Base-by-base conservation (phyloP, 2,797 vertebrate species). In the Trachurus trachurus region DNA sequence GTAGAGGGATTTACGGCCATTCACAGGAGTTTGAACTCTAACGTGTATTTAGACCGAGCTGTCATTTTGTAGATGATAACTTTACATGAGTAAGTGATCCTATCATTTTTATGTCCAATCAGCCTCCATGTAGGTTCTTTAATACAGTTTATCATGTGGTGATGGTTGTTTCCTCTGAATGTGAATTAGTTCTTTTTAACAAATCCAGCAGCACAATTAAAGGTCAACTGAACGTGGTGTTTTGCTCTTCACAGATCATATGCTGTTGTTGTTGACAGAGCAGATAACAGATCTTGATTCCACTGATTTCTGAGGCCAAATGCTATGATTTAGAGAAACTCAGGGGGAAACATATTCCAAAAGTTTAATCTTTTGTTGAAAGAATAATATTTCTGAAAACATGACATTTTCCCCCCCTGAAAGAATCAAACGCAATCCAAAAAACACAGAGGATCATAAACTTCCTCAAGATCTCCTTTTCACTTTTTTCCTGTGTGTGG, bases 391-490 rank as follows among this genome's bases (percentile, higher is more conserved):
- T 58, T 31, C 39, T 50, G 6, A 42, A 66, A 74, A 66, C 31
- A 63, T 10, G 2, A 73, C 47, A 26, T 26, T 72, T 88, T 77
- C 61, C 58, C 53, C 40, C 66, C 26, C 29, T n/a, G 34, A 81
- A 80, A 84, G 40, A 66, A 74, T 66, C 59, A n/a, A 9, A 44
- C 49, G 16, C 34, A 53, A 49, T 83, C 71, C 66, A 82, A 86
- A 66, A 90, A 77, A 82, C 54, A 86, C 68, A 77, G 8, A 37
- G 50, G 65, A 82, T 69, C 72, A 72, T 87, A 83, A 57, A 86
- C 83, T 86, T 92, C 83, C 83, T 77, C 62, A 61, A 80, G 66
- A 53, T 69, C 75, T 89, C 78, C 75, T 78, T 85, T 83, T 78
- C 86, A 69, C 83, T 87, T 67, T 74, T 57, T 85, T 71, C 69